Evolutionary conservation across 2,113 vertebrate species (phyloP), one percentile per base, ranked within the genome.

Genomic region (Leptobrachium leishanense): DNA sequence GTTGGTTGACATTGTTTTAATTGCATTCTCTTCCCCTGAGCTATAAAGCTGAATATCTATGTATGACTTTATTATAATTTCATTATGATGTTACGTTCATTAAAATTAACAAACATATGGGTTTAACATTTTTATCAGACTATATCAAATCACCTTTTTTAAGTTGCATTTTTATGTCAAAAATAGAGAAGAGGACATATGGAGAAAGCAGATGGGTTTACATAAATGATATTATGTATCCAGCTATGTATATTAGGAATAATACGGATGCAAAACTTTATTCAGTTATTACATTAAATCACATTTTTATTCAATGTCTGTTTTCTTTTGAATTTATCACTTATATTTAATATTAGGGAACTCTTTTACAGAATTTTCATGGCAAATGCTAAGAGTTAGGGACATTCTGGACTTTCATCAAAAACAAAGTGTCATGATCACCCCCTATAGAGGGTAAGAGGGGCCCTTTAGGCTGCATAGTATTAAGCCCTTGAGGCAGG

Each of bases 171-270:
- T 44, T 0, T 85, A 81, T 84, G 87, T 76, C 82, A 68, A 74
- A 87, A 85, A 84, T 86, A 31, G 20, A 31, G 50, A 76, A 63
- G 53, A 80, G 85, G 83, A 82, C 84, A 86, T 84, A 84, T 6
- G 1, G 77, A n/a, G 0, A 31, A 55, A 84, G 69, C 89, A 88
- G 86, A 79, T 82, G 13, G 79, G 55, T 68, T 87, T 71, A 43
- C 68, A 79, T 84, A 82, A 76, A 72, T 70, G 76, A 82, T 77
- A 31, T 31, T 31, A 74, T 80, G 76, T 86, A 5, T 8, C 46
- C 8, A 50, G 46, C 46, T 5, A 50, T 50, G 46, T 50, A 50
- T 50, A 50, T 80, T 82, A 77, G 20, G 62, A 64, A 64, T 31
- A 31, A 5, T 20, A 39, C 39, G 62, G 39, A 64, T 8, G 62